phyloP scores from a whole-genome alignment of 2,888 invertebrate species.

The Leucophenga montana region DNA sequence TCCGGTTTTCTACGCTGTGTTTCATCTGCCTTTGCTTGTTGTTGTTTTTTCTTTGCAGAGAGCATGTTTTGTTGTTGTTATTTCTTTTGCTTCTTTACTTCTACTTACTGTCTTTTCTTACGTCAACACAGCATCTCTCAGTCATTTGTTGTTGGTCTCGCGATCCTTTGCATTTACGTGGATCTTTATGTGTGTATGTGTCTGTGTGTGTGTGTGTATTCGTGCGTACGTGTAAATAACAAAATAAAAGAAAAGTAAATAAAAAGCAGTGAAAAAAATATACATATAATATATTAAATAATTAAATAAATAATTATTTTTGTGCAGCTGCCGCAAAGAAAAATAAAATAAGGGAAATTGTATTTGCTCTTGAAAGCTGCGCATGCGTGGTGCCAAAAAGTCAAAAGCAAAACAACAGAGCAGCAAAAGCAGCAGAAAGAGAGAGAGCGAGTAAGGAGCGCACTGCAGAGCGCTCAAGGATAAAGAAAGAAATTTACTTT shows the following conservation, averaged over 20 bases:
- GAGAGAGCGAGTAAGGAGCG: constrained; percentile 13
- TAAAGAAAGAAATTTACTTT: neutral
- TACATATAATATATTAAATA: constrained; percentile 50
- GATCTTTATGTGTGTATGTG: constrained; percentile 41
- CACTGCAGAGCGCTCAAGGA: neutral
- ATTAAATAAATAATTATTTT: constrained; percentile 44
- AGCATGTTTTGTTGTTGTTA: constrained; percentile 10
- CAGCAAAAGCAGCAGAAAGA: neutral
- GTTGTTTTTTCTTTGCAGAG: constrained; percentile 35
- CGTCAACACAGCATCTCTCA: constrained; percentile 31
- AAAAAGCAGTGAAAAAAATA: constrained; percentile 41
- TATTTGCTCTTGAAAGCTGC: constrained; percentile 1
- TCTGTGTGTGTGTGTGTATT: constrained; percentile 29
- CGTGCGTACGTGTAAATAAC: neutral
- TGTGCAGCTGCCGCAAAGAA: constrained; percentile 37
- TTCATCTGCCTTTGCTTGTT: neutral
- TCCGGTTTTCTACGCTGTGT: constrained; percentile 54
- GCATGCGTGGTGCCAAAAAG: too few relatives aligned
- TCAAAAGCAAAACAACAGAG: neutral
- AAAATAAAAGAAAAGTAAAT: constrained; percentile 37
- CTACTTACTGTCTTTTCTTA: neutral
- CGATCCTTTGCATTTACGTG: constrained; percentile 44
- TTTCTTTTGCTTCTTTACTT: neutral
- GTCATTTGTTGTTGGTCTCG: constrained; percentile 40
- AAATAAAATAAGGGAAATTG: constrained; percentile 26